phyloP scores from a whole-genome alignment of 2,797 vertebrate species.

The Chloroceryle amazona region DNA sequence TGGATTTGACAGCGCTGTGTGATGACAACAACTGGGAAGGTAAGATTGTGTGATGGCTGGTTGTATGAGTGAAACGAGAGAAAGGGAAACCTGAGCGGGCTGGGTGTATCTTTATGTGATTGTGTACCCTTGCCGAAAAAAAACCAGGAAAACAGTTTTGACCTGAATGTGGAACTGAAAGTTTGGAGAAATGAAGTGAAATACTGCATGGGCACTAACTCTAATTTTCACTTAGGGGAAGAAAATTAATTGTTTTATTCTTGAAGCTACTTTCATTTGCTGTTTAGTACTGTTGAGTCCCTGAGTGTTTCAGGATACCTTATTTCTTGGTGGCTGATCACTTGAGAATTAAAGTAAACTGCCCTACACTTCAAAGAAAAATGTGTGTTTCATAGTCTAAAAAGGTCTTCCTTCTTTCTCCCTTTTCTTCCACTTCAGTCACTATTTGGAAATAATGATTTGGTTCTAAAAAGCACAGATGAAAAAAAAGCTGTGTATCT shows the following conservation, averaged over 20 bases:
- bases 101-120: neutral
- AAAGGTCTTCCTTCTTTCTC: neutral
- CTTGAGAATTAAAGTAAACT: neutral
- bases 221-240: neutral
- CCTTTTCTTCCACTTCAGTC: neutral
- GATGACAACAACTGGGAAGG: conserved; percentile 94
- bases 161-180: neutral
- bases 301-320: neutral
- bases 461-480: neutral
- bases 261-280: neutral
- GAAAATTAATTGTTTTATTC: neutral
- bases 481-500: neutral
- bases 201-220: neutral
- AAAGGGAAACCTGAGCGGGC: neutral
- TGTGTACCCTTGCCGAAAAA: neutral
- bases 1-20: conserved; percentile 90
- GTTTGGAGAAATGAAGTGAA: neutral
- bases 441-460: neutral
- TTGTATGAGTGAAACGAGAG: neutral
- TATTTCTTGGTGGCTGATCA: neutral
- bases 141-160: conserved; percentile 17
- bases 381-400: neutral
- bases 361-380: neutral
- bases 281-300: neutral
- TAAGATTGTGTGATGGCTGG: conserved; percentile 63